Evolutionary conservation across 2,888 invertebrate species (phyloP).

Genomic region (Cynaeus angustus): DNA sequence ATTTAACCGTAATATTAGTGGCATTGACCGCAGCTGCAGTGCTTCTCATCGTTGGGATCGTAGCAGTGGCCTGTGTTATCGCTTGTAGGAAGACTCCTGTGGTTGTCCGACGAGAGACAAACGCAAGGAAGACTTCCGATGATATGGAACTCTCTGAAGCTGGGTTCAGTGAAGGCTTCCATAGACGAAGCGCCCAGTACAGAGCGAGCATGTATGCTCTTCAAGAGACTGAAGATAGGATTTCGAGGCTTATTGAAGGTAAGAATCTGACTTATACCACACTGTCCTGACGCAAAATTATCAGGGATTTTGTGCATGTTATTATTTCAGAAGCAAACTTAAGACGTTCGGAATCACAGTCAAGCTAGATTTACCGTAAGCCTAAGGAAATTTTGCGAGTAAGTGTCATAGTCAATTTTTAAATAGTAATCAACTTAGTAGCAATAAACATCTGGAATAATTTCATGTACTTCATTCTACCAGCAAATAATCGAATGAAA

Average conservation of each 20-base stretch:
- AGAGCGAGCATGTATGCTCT: slow-evolving; percentile 69
- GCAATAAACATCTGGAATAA: too few relatives aligned
- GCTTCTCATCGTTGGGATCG: slow-evolving; percentile 67
- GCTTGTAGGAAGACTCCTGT: slow-evolving; percentile 65
- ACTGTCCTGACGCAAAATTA: background rate
- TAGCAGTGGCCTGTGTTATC: slow-evolving; percentile 66
- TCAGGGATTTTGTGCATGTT: background rate
- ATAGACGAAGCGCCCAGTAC: slow-evolving; percentile 69
- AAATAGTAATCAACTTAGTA: too few relatives aligned
- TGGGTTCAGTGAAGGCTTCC: slow-evolving; percentile 70
- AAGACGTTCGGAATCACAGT: slow-evolving; percentile 17
- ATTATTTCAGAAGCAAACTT: slow-evolving; percentile 17
- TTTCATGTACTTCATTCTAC: too few relatives aligned
- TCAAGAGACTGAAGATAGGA: slow-evolving; percentile 67
- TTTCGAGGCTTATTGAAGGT: slow-evolving; percentile 65
- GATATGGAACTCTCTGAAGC: slow-evolving; percentile 69
- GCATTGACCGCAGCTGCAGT: slow-evolving; percentile 66
- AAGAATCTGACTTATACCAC: background rate
- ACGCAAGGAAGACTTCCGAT: slow-evolving; percentile 66
- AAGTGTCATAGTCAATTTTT: slow-evolving; percentile 4
- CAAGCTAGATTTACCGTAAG: background rate
- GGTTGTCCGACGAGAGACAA: slow-evolving; percentile 60
- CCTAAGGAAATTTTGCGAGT: background rate
- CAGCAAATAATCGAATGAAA: too few relatives aligned
- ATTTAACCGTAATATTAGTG: slow-evolving; percentile 68